Evolutionary conservation across 2,113 vertebrate genomes (phyloP).

Genomic region (Pseudonaja textilis): DNA sequence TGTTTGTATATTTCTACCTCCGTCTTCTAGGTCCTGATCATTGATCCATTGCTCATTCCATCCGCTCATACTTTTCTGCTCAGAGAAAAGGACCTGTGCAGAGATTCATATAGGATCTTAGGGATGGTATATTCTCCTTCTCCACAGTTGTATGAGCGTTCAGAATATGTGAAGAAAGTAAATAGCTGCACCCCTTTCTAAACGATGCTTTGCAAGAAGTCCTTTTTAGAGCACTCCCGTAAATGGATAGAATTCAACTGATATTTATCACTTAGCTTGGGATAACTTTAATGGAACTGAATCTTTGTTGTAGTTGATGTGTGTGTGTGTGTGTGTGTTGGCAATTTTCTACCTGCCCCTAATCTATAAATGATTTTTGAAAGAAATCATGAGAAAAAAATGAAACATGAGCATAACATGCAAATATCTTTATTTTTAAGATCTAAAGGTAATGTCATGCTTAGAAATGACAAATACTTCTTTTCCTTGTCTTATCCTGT

Average conservation of each 20-base stretch:
- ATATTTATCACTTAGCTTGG: neutral
- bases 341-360: neutral
- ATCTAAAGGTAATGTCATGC: neutral
- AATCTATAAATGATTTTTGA: neutral
- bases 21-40: neutral
- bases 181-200: neutral
- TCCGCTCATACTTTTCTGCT: neutral
- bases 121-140: neutral
- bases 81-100: neutral
- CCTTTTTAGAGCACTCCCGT: neutral
- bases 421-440: neutral
- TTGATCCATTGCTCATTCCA: neutral
- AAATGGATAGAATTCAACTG: neutral
- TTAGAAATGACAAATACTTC: neutral
- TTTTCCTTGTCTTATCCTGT: neutral
- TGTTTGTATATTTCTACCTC: neutral
- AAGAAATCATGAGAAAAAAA: neutral
- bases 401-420: neutral
- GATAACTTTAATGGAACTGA: neutral
- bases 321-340: neutral
- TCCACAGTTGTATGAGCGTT: neutral
- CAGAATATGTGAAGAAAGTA: neutral
- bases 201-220: neutral
- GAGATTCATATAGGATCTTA: neutral
- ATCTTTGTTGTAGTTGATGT: neutral